Conservation (phyloP, 2,797 vertebrate genomes). For the Helarctos malayanus region DNA sequence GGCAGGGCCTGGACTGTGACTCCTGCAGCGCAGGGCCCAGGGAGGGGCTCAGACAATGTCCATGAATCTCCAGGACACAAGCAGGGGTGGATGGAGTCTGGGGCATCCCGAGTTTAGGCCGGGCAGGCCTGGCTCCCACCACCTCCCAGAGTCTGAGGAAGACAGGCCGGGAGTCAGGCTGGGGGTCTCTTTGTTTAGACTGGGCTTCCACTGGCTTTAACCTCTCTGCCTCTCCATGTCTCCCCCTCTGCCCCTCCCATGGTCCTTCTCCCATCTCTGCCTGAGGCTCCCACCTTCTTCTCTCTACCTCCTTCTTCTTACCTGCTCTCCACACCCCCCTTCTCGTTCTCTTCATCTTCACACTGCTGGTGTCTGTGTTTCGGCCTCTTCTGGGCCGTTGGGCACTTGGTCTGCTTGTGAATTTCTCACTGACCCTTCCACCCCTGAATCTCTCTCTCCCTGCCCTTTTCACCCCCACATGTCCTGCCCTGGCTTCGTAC, state of each 20-base stretch:
- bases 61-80: neutral
- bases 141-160: neutral
- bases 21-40: fast-evolving
- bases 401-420: neutral
- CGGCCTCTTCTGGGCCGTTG: neutral
- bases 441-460: neutral
- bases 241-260: neutral
- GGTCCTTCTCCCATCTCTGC: neutral
- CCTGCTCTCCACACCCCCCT: neutral
- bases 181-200: neutral
- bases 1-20: neutral
- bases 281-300: neutral
- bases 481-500: neutral
- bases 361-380: neutral
- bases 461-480: neutral
- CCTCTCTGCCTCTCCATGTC: constrained; percentile 46
- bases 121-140: neutral
- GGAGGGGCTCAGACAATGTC: neutral
- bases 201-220: constrained; percentile 46
- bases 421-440: neutral
- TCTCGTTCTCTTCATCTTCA: no score
- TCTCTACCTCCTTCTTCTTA: neutral
- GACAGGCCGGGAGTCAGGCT: neutral
- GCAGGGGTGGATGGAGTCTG: fast-evolving
- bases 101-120: neutral